phyloP scores from a whole-genome alignment of 1,140 invertebrate genomes.

The Bombus sylvicola region DNA sequence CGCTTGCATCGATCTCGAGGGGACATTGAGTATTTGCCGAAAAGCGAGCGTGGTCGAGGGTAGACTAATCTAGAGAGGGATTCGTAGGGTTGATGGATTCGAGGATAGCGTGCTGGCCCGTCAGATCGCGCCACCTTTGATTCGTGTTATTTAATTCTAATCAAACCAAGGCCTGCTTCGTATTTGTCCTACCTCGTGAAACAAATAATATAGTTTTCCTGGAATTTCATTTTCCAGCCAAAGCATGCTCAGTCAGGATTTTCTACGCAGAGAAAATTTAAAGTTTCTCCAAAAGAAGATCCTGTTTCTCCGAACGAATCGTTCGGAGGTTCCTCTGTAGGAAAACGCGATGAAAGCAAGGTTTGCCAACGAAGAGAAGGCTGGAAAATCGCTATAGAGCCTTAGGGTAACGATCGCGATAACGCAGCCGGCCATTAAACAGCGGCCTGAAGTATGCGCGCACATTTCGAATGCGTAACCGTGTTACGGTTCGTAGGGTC shows the following conservation, averaged over 20 bases:
- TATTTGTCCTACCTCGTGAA: constrained; percentile 40
- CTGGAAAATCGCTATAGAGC: constrained; percentile 49
- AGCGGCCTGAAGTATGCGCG: constrained; percentile 55
- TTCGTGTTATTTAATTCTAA: constrained; percentile 68
- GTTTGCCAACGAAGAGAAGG: constrained; percentile 1
- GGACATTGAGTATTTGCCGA: background rate
- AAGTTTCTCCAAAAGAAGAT: background rate
- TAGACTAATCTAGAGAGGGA: constrained; percentile 66
- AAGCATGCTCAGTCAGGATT: background rate
- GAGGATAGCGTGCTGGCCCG: constrained; percentile 67
- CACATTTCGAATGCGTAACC: constrained; percentile 72
- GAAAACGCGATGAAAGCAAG: constrained; percentile 53
- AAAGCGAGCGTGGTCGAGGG: background rate
- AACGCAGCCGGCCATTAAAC: constrained; percentile 61
- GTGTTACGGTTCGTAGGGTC: constrained; percentile 73
- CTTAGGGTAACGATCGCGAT: constrained; percentile 58
- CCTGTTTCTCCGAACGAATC: background rate
- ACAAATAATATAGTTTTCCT: background rate
- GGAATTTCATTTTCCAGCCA: no score
- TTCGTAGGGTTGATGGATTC: constrained; percentile 70
- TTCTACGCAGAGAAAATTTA: background rate
- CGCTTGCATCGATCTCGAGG: constrained; percentile 2
- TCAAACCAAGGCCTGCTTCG: constrained; percentile 22
- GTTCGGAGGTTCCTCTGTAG: constrained; percentile 1
- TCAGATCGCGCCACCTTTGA: constrained; percentile 54